A percentile compares a stretch with the other conserved stretches of the same genome.
Conservation (phyloP, 2,888 invertebrate genomes). For the Agelastica alni region DNA sequence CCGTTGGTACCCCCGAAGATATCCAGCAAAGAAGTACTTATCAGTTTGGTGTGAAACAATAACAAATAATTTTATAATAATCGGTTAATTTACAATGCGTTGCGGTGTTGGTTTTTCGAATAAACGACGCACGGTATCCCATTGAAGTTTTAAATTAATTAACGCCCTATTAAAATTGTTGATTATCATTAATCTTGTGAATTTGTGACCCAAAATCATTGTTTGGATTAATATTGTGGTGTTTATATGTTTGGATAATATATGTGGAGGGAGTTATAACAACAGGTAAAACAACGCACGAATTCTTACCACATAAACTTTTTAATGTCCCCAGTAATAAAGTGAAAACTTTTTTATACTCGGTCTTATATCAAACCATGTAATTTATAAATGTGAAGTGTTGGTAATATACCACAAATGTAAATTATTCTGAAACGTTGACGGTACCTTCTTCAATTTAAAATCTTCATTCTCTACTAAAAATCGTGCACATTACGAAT, state of each 20-base stretch:
- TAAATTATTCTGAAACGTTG: too few relatives aligned
- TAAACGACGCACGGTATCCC: constrained; percentile 48
- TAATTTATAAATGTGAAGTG: too few relatives aligned
- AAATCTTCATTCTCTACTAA: too few relatives aligned
- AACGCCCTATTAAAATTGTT: constrained; percentile 33
- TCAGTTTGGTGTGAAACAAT: constrained; percentile 58
- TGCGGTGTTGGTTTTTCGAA: constrained; percentile 51
- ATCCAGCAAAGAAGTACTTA: constrained; percentile 55
- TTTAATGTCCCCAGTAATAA: too few relatives aligned
- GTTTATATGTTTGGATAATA: neutral
- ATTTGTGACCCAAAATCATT: constrained; percentile 17
- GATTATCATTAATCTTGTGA: constrained; percentile 20
- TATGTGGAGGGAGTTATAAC: constrained; percentile 5
- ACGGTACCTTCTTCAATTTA: too few relatives aligned
- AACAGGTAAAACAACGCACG: too few relatives aligned
- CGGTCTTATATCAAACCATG: too few relatives aligned
- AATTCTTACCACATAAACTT: too few relatives aligned
- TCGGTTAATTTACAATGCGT: constrained; percentile 55
- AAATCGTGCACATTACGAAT: too few relatives aligned
- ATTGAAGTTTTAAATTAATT: constrained; percentile 46
- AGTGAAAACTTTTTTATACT: too few relatives aligned
- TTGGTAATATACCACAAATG: too few relatives aligned
- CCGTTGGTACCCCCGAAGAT: constrained; percentile 53
- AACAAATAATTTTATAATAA: constrained; percentile 57
- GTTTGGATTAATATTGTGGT: constrained; percentile 14